Base-by-base conservation (phyloP, 2,113 vertebrate species). In the Pycnonotus jocosus region DNA sequence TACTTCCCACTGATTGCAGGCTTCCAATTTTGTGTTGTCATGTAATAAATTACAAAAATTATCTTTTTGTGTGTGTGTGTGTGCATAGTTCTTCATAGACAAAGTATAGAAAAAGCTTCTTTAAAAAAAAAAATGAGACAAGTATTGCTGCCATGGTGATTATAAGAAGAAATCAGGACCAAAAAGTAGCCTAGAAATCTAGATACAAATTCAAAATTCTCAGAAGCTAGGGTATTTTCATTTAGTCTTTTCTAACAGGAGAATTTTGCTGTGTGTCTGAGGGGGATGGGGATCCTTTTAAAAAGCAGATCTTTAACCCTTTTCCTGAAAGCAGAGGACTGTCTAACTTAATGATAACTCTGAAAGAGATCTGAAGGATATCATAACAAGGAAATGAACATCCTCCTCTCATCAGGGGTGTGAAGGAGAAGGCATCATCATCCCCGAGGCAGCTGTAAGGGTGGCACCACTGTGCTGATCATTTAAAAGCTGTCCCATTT, bases 1-100 rank as follows among this genome's bases (percentile, higher is more conserved):
- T 96, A 96, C 90, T 95, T 96, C 95, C 92, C 87, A 93, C 92
- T 95, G 95, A 96, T 94, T 94, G 86, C 76, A 91, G 87, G 58
- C 76, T 97, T 96, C 91, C 93, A 95, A 92, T 95, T 96, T 90
- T 94, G 68, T 94, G 90, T 96, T 91, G 74, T 90, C 92, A 80
- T 90, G 64, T 61, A 92, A 95, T 90, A 95, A 95, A 94, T 91
- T 92, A 80, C 40, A 87, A 91, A 92, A 96, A 91, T 87, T 87
- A 81, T 86, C 70, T 47, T 53, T 62, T 56, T 82, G 44, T 69
- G 58, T 74, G 84, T 70, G 60, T 57, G 54, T 70, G 58, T 79
- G 81, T 70, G 56, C 56, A 44, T 47, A 40, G 42, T 77, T 50
- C 71, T 87, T 93, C 74, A 73, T 35, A 95, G 81, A 79, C 38